phyloP scores from a whole-genome alignment of 1,140 invertebrate species.

The Euwallacea similis region DNA sequence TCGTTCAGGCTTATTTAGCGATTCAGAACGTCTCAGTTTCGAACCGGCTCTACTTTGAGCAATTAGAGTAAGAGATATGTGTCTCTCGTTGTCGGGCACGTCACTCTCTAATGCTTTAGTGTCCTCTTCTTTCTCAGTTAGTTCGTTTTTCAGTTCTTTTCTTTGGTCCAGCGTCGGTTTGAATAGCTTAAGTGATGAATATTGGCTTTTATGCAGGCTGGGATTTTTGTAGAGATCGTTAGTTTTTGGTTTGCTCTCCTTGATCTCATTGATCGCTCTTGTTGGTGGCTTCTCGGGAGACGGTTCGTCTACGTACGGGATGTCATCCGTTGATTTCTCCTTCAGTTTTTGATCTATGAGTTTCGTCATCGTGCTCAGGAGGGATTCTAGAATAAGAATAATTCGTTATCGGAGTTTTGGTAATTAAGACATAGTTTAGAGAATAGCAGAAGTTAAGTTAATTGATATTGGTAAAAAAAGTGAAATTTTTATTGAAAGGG shows the following conservation, averaged over 20 bases:
- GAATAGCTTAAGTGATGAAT: conserved; percentile 26
- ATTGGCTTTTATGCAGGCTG: conserved; percentile 52
- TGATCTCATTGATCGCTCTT: conserved; percentile 41
- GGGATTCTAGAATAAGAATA: conserved; percentile 26
- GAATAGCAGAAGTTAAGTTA: too few species aligned
- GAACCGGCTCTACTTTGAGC: conserved; percentile 45
- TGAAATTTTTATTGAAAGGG: too few species aligned
- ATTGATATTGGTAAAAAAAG: too few species aligned
- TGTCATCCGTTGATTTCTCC: conserved; percentile 49
- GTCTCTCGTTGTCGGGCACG: conserved; percentile 50
- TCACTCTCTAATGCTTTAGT: conserved; percentile 46
- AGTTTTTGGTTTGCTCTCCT: conserved; percentile 48
- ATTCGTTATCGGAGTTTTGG: too few species aligned
- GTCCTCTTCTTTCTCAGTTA: conserved; percentile 52
- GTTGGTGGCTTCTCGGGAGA: conserved; percentile 54
- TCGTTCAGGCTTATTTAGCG: conserved; percentile 61
- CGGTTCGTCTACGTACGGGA: conserved; percentile 60
- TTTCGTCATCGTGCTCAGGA: conserved; percentile 64
- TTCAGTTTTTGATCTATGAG: conserved; percentile 73
- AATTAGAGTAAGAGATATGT: conserved; percentile 43
- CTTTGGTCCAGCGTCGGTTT: conserved; percentile 12
- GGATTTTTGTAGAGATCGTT: conserved; percentile 52
- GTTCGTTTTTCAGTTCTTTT: conserved; percentile 48
- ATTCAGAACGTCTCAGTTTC: conserved; percentile 62
- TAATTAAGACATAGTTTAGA: too few species aligned